These are phyloP conservation scores for Papilio protenor DNA, from an alignment of 2,888 invertebrate species.

Conservation along the genomic window DNA sequence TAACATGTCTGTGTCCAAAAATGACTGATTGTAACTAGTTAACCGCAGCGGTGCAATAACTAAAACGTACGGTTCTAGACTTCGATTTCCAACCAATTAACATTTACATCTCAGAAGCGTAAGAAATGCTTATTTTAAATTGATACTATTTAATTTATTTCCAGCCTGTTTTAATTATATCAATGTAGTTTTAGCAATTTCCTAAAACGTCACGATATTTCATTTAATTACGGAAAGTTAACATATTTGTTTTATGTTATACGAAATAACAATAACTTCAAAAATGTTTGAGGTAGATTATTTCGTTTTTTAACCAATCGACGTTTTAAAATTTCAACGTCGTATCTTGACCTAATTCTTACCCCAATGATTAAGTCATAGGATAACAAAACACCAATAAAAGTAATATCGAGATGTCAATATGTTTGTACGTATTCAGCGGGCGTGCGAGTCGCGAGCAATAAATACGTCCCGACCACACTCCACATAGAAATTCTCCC, in stretches of 20 bases:
- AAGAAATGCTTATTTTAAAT: background rate
- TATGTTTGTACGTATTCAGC: slow-evolving; percentile 31
- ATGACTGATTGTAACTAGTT: too few species aligned
- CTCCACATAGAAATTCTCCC: slow-evolving; percentile 44
- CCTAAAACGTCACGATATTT: slow-evolving; percentile 6
- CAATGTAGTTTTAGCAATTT: background rate
- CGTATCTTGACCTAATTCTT: background rate
- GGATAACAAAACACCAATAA: slow-evolving; percentile 26
- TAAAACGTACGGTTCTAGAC: background rate
- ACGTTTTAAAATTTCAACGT: background rate
- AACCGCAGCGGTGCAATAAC: background rate
- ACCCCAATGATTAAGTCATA: slow-evolving; percentile 13
- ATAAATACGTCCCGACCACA: slow-evolving; percentile 43
- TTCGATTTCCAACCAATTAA: background rate
- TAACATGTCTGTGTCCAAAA: too few species aligned
- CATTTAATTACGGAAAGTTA: background rate
- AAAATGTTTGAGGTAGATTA: slow-evolving; percentile 4
- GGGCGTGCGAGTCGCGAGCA: slow-evolving; percentile 44
- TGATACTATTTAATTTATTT: background rate
- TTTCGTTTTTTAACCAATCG: background rate
- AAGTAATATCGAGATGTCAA: slow-evolving; percentile 35
- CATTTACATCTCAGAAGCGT: background rate
- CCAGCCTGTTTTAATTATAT: background rate
- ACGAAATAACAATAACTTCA: slow-evolving; percentile 20
- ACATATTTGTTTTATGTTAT: background rate